Base-by-base conservation (phyloP, 1,140 invertebrate species). In the Helicoverpa armigera region DNA sequence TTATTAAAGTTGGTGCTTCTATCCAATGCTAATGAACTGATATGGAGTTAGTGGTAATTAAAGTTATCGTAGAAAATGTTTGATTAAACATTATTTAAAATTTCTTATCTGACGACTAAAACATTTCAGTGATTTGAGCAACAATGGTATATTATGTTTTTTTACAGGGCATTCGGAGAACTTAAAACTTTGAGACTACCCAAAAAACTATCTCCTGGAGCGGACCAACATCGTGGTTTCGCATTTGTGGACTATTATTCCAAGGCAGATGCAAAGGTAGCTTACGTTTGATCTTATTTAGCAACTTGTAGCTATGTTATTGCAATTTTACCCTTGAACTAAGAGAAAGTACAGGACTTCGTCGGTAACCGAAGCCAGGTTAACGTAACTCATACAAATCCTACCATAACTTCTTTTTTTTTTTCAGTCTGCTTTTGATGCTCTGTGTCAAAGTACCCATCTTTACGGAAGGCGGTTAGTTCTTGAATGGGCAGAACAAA, bases 401-500 rank as follows among this genome's bases (percentile, higher is more conserved):
- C 3, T 35, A 35, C 35, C n/a, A n/a, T n/a, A 31, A 31, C 31
- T 31, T 2, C 31, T 76, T 67, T 83, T 78, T 67, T 80, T 67
- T 53, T 96, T 96, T 60, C 90, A 98, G 98, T 96, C 96, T 91
- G 99, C 99, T 0, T 99, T 99, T 95, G 97, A 99, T 83, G 97
- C 99, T 0, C 89, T 99, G 0, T 97, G 97, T 86, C 98, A 98
- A 92, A 99, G 98, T 87, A 99, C 99, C 82, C 99, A 99, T 96
- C 97, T 99, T 92, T 99, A 99, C 92, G 99, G 99, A 3, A 96
- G 99, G 85, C 96, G 99, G 56, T 95, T 99, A 82, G 98, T 99
- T 0, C 95, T 99, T 18, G 99, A 99, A 96, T 99, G 99, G 99
- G 99, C 99, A 0, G 96, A 97, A 54, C 96, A 96, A n/a, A 97